Base-by-base conservation (phyloP, 2,113 vertebrate species). In the Rattus rattus region DNA sequence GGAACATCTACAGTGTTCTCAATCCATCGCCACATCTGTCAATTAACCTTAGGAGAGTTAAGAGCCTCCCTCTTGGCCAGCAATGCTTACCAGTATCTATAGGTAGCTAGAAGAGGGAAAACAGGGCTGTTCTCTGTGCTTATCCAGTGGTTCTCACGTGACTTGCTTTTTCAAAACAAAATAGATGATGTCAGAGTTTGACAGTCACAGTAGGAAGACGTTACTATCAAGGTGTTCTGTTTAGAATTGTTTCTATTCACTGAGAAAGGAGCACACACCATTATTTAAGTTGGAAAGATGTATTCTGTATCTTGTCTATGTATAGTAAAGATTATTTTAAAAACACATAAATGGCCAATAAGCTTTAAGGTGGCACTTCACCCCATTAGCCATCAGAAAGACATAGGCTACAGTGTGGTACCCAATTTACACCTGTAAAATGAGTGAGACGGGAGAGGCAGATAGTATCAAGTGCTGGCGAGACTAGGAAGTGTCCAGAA, bases 221-320 rank as follows among this genome's bases (percentile, higher is more conserved):
- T 28, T 47, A n/a, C 4, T 56, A 52, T 70, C 63, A 90, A 54
- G 77, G 75, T 24, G 22, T 39, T 94, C 67, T 76, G 12, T 36
- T 94, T 76, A 84, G 69, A 84, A 98, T 70, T 93, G 8, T 67
- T 93, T 39, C n/a, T 52, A 17, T 13, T 77, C 17, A 90, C 17
- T 47, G 70, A 88, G 56, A 94, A 95, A 84, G 47, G 20, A 52
- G 76, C 47, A 92, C 49, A 26, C 1, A 49, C 4, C 59, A 73
- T 36, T 30, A n/a, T 8, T 43, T 63, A 80, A 77, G 22, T 26
- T 90, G 59, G 76, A 91, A 89, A 28, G 14, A 76, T 52, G 13
- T 49, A 13, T 75, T 33, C 36, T 24, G 49, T 56, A 30, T 94
- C n/a, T 73, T 88, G 26, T 54, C 61, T 36, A 5, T 12, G 39